A percentile compares a stretch with the other conserved stretches of the same genome.
These are phyloP conservation scores for Ianthella basta DNA, from an alignment of 37 sponge, comb jelly and placozoan genomes.

Conservation along the genomic window DNA sequence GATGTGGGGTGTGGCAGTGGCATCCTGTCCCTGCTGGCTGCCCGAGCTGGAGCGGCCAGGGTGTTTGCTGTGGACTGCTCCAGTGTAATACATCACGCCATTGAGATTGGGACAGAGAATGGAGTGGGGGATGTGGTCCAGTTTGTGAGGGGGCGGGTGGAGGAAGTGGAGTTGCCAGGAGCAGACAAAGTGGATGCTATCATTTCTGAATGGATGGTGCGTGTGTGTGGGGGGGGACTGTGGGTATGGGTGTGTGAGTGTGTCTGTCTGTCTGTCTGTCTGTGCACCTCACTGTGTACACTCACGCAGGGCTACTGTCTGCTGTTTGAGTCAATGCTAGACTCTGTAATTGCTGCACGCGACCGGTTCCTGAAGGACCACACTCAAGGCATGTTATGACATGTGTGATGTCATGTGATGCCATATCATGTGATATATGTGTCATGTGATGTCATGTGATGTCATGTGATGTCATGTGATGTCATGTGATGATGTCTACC, in stretches of 20 bases:
- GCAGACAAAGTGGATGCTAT: conserved; percentile 82
- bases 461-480: not conserved
- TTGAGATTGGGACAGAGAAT: conserved; percentile 88
- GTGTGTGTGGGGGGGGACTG: not conserved
- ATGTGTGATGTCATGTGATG: not conserved
- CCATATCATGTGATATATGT: not conserved
- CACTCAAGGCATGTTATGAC: conserved; percentile 39
- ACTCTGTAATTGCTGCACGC: conserved; percentile 76
- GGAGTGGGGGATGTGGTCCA: conserved; percentile 48
- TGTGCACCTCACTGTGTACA: conserved; percentile 12
- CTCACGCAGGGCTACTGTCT: conserved; percentile 75
- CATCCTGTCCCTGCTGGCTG: conserved; percentile 81
- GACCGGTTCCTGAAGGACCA: conserved; percentile 73
- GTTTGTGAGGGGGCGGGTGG: conserved; percentile 60
- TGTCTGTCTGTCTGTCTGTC: not conserved
- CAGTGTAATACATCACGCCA: conserved; percentile 71
- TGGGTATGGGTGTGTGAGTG: conserved; percentile 7
- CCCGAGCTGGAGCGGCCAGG: conserved; percentile 59
- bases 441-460: not conserved
- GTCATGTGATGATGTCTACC: not conserved
- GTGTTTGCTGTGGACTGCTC: conserved; percentile 82
- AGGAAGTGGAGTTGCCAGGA: conserved; percentile 71
- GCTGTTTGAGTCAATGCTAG: conserved; percentile 90
- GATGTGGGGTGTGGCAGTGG: conserved; percentile 93
- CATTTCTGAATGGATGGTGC: conserved; percentile 93